Percentiles rank a stretch among this genome's conserved stretches.
These are phyloP conservation scores for Drosophila dives DNA, from an alignment of 2,888 invertebrate species.

Conservation along the genomic window DNA sequence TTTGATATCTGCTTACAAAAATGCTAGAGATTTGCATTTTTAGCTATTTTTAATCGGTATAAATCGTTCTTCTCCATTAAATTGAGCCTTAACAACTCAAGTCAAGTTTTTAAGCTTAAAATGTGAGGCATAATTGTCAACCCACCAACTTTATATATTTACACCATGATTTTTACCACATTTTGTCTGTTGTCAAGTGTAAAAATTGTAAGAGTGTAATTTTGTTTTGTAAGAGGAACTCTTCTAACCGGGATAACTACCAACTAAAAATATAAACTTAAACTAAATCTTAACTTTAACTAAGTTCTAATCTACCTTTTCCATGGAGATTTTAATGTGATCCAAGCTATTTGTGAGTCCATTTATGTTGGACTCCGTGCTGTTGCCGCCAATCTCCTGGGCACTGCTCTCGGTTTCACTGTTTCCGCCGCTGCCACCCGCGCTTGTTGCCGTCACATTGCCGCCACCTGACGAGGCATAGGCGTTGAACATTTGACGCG, in stretches of 20 bases:
- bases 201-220: slow-evolving; percentile 18
- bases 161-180: neutral
- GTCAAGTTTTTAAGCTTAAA: neutral
- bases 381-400: slow-evolving; percentile 54
- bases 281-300: neutral
- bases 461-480: slow-evolving; percentile 46
- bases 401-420: slow-evolving; percentile 63
- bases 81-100: neutral
- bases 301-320: slow-evolving; percentile 76
- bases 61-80: neutral
- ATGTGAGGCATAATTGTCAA: neutral
- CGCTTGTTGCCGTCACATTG: slow-evolving; percentile 21
- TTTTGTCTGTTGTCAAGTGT: slow-evolving; percentile 15
- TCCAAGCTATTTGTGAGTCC: slow-evolving; percentile 79
- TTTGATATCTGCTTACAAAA: neutral
- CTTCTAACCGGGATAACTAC: slow-evolving; percentile 30
- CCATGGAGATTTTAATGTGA: slow-evolving; percentile 79
- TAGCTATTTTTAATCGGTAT: neutral
- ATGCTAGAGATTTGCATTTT: neutral
- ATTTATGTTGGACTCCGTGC: slow-evolving; percentile 76
- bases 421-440: slow-evolving; percentile 53
- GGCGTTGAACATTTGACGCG: slow-evolving; percentile 62
- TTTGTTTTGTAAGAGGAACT: slow-evolving; percentile 22
- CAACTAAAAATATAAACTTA: neutral
- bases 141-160: neutral